Conservation (phyloP, 2,888 invertebrate genomes). For the Ophion obscuratus region DNA sequence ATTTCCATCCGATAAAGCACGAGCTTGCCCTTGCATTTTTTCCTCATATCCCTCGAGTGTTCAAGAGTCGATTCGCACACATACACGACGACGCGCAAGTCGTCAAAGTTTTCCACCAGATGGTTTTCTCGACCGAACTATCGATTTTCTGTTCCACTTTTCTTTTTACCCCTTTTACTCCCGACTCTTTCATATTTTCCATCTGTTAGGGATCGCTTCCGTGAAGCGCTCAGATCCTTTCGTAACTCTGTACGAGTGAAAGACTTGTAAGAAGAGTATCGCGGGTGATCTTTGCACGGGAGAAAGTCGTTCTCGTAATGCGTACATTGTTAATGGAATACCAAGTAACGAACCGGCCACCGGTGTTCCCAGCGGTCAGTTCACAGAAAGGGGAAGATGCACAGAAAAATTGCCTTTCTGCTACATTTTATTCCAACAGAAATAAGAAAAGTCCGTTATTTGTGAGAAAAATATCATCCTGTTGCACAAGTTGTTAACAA, state of each 20-base stretch:
- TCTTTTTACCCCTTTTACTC: background rate
- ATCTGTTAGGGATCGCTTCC: slow-evolving; percentile 4
- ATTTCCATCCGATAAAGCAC: slow-evolving; percentile 43
- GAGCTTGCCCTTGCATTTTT: slow-evolving; percentile 18
- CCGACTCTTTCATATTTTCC: background rate
- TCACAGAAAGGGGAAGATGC: too few species aligned
- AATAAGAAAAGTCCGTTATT: background rate
- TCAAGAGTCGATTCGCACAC: slow-evolving; percentile 26
- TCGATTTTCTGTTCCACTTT: slow-evolving; percentile 7
- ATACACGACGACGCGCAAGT: slow-evolving; percentile 1
- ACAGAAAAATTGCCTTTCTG: slow-evolving; percentile 13
- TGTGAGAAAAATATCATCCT: slow-evolving; percentile 9
- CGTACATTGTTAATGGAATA: slow-evolving; percentile 10
- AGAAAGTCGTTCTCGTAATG: slow-evolving; percentile 40
- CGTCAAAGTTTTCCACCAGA: slow-evolving; percentile 17
- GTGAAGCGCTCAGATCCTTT: background rate
- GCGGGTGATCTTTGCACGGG: slow-evolving; percentile 11
- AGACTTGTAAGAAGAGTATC: background rate
- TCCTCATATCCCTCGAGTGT: background rate
- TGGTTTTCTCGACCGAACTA: slow-evolving; percentile 7
- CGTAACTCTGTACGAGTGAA: background rate
- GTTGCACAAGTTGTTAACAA: slow-evolving; percentile 6
- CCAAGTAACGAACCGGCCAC: slow-evolving; percentile 4
- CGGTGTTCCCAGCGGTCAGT: background rate
- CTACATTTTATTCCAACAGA: background rate